A percentile compares a stretch with the other conserved stretches of the same genome.
phyloP scores from a whole-genome alignment of 2,797 vertebrate species.

The Craterocephalus amniculus region DNA sequence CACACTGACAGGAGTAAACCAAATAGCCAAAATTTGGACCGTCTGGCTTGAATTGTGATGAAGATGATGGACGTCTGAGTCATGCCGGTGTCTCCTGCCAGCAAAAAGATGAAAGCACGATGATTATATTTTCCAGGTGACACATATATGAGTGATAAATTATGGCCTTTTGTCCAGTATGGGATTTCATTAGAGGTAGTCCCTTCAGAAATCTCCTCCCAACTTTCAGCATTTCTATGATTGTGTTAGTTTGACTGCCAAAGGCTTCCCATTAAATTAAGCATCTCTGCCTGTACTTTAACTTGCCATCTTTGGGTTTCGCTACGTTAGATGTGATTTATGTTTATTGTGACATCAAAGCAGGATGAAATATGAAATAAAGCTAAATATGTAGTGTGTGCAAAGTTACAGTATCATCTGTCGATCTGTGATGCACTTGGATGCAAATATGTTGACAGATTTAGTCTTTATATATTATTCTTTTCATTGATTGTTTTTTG shows the following conservation, averaged over 20 bases:
- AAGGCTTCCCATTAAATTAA: constrained; percentile 61
- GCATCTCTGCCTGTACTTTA: constrained; percentile 31
- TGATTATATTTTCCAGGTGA: constrained; percentile 37
- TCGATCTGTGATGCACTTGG: not conserved
- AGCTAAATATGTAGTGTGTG: not conserved
- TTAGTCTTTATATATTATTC: constrained; percentile 23
- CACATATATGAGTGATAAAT: constrained; percentile 40
- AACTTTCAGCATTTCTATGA: constrained; percentile 28
- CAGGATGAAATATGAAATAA: constrained; percentile 28
- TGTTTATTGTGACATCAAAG: constrained; percentile 20
- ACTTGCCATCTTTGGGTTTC: constrained; percentile 17
- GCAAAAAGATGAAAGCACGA: constrained; percentile 42
- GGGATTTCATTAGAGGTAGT: constrained; percentile 29
- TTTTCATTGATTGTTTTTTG: constrained; percentile 12
- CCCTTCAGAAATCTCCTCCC: constrained; percentile 17
- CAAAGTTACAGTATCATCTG: not conserved
- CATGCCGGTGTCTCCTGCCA: constrained; percentile 31
- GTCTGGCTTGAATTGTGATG: constrained; percentile 27
- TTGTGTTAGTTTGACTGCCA: constrained; percentile 38
- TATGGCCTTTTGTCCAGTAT: constrained; percentile 35
- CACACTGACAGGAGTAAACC: constrained; percentile 39
- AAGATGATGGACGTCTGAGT: constrained; percentile 19
- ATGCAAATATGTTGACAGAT: not conserved
- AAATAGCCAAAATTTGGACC: constrained; percentile 29
- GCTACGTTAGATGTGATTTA: not conserved